These are phyloP conservation scores for Sapayoa aenigma DNA, from an alignment of 2,113 vertebrate species.

Conservation along the genomic window DNA sequence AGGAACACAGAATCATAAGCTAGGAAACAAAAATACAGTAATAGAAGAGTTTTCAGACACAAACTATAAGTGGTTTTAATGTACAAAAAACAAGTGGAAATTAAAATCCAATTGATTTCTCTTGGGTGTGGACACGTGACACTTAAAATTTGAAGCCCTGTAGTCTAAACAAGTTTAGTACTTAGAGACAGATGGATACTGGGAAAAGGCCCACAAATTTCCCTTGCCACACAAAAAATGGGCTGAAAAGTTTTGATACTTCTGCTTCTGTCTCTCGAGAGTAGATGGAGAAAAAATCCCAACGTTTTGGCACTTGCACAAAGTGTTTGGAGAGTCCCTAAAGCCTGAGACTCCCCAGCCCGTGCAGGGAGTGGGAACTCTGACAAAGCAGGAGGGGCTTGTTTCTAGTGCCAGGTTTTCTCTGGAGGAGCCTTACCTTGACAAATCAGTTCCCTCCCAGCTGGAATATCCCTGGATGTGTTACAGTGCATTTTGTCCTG, in stretches of 20 bases:
- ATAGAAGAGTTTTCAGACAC: background rate
- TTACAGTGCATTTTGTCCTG: background rate
- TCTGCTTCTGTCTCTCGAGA: background rate
- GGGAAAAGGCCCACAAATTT: background rate
- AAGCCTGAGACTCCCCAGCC: background rate
- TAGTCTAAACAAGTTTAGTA: background rate
- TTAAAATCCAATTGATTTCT: background rate
- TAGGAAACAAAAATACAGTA: background rate
- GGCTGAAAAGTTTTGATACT: background rate
- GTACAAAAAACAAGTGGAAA: background rate
- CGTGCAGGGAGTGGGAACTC: background rate
- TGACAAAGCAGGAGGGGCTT: background rate
- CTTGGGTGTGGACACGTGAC: background rate
- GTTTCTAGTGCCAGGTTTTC: background rate
- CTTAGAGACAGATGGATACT: background rate
- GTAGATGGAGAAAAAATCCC: background rate
- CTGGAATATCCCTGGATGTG: background rate
- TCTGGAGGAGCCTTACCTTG: background rate
- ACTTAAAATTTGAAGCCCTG: background rate
- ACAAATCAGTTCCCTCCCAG: background rate
- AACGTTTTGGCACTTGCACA: background rate
- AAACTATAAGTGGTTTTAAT: background rate
- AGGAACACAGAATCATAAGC: background rate
- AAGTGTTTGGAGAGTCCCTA: background rate
- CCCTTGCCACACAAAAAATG: background rate